Conservation (phyloP, 2,113 vertebrate genomes). For the Origma solitaria region DNA sequence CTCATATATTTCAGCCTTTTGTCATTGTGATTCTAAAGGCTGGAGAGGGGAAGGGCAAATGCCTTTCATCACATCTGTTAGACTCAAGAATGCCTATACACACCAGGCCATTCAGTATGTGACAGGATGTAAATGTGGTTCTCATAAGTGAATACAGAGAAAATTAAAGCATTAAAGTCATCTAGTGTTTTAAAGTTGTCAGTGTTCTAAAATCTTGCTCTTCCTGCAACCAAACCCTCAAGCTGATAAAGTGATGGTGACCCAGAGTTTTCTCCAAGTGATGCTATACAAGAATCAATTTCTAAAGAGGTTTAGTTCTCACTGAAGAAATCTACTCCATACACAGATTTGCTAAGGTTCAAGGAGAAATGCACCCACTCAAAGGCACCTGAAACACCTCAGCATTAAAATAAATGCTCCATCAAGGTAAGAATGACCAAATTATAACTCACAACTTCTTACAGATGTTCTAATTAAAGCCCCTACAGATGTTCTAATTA, state of each 20-base stretch:
- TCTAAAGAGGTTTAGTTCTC: background rate
- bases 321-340: background rate
- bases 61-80: background rate
- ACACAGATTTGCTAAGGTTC: rapidly evolving
- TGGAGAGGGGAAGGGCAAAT: background rate
- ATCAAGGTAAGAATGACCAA: background rate
- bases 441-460: background rate
- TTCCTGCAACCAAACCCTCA: background rate
- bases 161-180: background rate
- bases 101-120: background rate
- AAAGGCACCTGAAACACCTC: background rate
- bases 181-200: too few relatives aligned
- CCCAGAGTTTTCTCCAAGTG: background rate
- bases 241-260: background rate
- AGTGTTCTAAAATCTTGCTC: background rate
- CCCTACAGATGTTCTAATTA: background rate
- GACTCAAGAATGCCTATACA: background rate
- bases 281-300: background rate
- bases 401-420: background rate
- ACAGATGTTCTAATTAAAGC: background rate
- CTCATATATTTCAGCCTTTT: background rate
- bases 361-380: background rate
- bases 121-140: background rate
- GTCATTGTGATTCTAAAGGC: background rate
- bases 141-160: background rate